These are phyloP conservation scores for Lepidocyrtinus sp. DNA, from an alignment of 2,888 invertebrate genomes.

Conservation along the genomic window DNA sequence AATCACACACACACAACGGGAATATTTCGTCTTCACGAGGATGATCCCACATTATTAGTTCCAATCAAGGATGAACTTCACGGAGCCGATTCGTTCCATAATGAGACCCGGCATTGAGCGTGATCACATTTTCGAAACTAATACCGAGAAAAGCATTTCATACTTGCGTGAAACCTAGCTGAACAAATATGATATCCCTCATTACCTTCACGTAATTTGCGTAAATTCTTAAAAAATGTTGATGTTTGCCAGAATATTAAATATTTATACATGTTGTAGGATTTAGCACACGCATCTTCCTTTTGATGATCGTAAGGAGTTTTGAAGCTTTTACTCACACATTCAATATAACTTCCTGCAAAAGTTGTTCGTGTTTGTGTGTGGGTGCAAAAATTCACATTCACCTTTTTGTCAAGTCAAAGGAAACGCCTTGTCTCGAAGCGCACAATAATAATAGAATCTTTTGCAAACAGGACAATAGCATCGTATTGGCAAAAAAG, in stretches of 20 bases:
- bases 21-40: constrained; percentile 26
- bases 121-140: background rate
- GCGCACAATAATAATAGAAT: constrained; percentile 13
- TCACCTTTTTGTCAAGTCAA: constrained; percentile 44
- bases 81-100: background rate
- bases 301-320: too few species aligned
- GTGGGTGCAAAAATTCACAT: constrained; percentile 54
- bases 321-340: too few species aligned
- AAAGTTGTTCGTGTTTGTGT: constrained; percentile 31
- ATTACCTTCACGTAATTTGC: background rate
- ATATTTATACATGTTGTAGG: background rate
- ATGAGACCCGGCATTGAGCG: constrained; percentile 3
- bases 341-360: too few species aligned
- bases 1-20: constrained; percentile 37
- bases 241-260: too few species aligned
- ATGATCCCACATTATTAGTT: constrained; percentile 31
- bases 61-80: constrained; percentile 27
- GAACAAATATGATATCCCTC: background rate
- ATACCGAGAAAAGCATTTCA: constrained; percentile 1
- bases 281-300: too few species aligned
- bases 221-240: background rate
- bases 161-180: background rate
- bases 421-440: constrained; percentile 53
- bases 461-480: constrained; percentile 6
- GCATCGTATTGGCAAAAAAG: background rate